Percentiles rank a stretch among this genome's conserved stretches.
These are phyloP conservation scores for Allygus modestus DNA, from an alignment of 2,888 invertebrate genomes.

Conservation along the genomic window DNA sequence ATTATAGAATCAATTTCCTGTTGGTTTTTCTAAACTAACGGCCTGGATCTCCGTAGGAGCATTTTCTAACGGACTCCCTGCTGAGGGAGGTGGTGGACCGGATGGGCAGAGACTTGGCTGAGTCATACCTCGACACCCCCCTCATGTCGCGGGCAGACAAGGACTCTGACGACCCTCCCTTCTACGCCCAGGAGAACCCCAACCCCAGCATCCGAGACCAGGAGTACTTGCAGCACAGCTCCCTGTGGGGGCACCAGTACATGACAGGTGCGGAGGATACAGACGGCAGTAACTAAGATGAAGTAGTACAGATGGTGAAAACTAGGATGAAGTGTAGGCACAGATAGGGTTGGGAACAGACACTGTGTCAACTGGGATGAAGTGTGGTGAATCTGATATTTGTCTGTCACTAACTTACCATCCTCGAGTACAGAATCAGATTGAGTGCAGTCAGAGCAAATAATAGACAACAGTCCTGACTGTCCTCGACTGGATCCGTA, in stretches of 20 bases:
- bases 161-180: conserved; percentile 77
- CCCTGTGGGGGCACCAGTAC: conserved; percentile 87
- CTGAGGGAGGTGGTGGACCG: conserved; percentile 87
- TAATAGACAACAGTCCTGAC: no score
- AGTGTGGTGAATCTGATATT: no score
- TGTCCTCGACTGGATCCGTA: no score
- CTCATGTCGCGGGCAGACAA: conserved; percentile 76
- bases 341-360: conserved; percentile 65
- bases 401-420: no score
- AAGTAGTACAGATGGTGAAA: neutral
- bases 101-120: conserved; percentile 86
- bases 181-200: conserved; percentile 81
- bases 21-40: no score
- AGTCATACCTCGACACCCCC: conserved; percentile 82
- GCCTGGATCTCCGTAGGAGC: conserved; percentile 37
- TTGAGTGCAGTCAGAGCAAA: no score
- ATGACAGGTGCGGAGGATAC: conserved; percentile 80
- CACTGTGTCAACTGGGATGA: no score
- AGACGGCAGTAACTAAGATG: no score
- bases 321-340: no score
- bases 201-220: conserved; percentile 91
- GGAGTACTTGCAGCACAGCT: conserved; percentile 89
- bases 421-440: no score
- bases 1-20: no score
- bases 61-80: conserved; percentile 81